Evolutionary conservation across 2,113 vertebrate genomes (phyloP).

Genomic region (Melanerpes formicivorus): DNA sequence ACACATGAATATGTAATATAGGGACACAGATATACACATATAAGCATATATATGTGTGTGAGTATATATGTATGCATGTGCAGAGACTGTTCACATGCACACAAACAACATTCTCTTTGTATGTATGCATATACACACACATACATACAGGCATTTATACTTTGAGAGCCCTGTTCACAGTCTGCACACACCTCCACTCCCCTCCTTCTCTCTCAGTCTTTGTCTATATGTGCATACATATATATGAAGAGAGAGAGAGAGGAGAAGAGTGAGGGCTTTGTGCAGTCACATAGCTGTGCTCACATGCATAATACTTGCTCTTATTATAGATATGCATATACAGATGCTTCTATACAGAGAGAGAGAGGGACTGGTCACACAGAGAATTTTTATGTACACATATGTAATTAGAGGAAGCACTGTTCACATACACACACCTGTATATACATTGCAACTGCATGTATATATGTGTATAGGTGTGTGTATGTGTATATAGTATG

Average conservation of each 20-base stretch:
- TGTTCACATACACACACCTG: neutral
- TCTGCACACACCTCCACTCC: neutral
- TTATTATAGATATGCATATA: neutral
- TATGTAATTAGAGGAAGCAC: neutral
- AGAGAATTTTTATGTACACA: neutral
- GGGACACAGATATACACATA: too few relatives aligned
- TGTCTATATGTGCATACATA: neutral
- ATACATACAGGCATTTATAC: neutral
- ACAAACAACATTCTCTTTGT: too few relatives aligned
- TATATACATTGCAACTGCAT: neutral
- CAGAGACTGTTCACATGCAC: neutral
- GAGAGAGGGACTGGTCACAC: neutral
- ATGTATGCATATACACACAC: rapidly evolving
- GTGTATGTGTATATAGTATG: too few relatives aligned
- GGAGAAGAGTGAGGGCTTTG: neutral
- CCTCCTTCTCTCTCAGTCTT: neutral
- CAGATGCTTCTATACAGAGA: neutral
- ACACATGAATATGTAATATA: too few relatives aligned
- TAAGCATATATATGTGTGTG: neutral
- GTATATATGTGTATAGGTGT: neutral
- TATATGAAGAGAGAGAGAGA: neutral
- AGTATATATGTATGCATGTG: neutral
- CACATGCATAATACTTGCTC: neutral
- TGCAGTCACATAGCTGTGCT: neutral
- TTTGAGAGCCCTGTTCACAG: neutral